A percentile compares a stretch with the other conserved stretches of the same genome.
Evolutionary conservation across 2,113 vertebrate genomes (phyloP).

Genomic region (Lycaon pictus): DNA sequence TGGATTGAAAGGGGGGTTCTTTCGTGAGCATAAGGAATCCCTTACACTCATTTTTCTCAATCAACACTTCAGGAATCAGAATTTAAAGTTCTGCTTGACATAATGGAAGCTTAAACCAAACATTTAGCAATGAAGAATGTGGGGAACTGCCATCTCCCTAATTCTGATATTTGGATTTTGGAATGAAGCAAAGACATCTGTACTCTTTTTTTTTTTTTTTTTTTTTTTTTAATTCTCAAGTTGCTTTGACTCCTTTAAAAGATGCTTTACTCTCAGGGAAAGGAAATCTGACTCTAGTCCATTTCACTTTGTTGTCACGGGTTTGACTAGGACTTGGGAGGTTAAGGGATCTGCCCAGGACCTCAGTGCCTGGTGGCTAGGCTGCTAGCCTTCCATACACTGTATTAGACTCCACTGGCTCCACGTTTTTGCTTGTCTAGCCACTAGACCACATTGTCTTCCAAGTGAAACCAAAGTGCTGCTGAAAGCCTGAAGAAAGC

Average conservation of each 20-base stretch:
- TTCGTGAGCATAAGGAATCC: not conserved
- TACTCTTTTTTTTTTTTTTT: not conserved
- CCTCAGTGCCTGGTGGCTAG: constrained; percentile 37
- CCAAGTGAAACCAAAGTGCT: constrained; percentile 69
- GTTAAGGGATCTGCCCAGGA: constrained; percentile 51
- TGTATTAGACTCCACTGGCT: constrained; percentile 50
- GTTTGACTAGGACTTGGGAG: constrained; percentile 33
- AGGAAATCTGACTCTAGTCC: not conserved
- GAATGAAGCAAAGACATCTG: not conserved
- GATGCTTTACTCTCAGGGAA: constrained; percentile 59
- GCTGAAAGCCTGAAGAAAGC: constrained; percentile 67
- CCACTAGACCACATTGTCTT: constrained; percentile 65
- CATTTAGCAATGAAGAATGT: not conserved
- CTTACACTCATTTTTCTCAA: not conserved
- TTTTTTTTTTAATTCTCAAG: constrained; percentile 47
- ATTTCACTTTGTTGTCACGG: constrained; percentile 54
- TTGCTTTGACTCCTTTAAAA: not conserved
- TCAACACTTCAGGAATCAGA: constrained; percentile 29
- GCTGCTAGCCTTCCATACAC: constrained; percentile 20
- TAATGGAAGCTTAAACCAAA: not conserved
- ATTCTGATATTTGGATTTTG: constrained; percentile 50
- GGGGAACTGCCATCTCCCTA: not conserved
- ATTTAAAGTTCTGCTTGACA: not conserved
- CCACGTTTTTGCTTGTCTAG: constrained; percentile 69
- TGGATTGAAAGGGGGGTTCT: not conserved